Conservation (phyloP, 2,113 vertebrate genomes). For the Candoia aspera region DNA sequence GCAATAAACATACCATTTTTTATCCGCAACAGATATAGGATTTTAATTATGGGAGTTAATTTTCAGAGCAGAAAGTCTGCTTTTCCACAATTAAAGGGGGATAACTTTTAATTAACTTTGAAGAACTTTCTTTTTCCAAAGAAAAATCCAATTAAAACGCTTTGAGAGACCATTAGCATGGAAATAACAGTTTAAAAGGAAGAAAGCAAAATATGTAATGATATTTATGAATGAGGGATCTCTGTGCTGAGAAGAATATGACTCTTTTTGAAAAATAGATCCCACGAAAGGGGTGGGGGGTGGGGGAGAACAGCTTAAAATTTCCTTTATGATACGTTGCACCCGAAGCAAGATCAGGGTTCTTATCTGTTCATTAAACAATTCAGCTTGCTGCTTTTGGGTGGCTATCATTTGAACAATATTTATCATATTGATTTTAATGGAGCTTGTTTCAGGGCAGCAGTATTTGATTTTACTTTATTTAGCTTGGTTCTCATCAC, state of each 20-base stretch:
- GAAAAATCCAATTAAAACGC: constrained; percentile 76
- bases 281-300: background rate
- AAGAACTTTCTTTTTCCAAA: constrained; percentile 72
- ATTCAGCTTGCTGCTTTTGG: background rate
- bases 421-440: background rate
- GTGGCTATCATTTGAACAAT: background rate
- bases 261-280: background rate
- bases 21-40: constrained; percentile 72
- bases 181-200: constrained; percentile 53
- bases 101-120: constrained; percentile 83
- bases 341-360: background rate
- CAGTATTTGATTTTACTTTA: background rate
- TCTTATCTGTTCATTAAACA: background rate
- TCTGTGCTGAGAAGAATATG: background rate
- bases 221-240: constrained; percentile 35
- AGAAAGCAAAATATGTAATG: constrained; percentile 41
- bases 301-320: background rate
- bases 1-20: constrained; percentile 69
- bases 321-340: background rate
- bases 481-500: background rate
- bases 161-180: constrained; percentile 70
- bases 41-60: constrained; percentile 80
- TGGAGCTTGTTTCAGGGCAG: background rate
- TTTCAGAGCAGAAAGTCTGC: constrained; percentile 74
- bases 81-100: constrained; percentile 72